phyloP scores from a whole-genome alignment of 2,888 invertebrate species.

The Yponomeuta plumbellus region DNA sequence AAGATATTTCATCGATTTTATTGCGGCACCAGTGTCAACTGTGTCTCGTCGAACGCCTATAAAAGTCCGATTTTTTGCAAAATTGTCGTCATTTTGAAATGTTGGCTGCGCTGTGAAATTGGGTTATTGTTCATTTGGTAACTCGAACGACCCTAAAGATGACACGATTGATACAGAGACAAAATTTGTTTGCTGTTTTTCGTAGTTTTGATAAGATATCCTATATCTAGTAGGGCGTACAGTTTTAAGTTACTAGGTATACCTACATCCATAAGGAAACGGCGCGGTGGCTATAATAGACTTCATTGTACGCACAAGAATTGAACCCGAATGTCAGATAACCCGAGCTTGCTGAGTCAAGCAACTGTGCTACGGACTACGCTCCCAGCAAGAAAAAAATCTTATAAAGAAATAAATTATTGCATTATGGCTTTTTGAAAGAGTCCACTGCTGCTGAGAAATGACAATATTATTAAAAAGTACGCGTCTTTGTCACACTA shows the following conservation, averaged over 20 bases:
- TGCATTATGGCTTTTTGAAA: conserved; percentile 75
- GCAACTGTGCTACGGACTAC: conserved; percentile 29
- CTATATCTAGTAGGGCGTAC: no score
- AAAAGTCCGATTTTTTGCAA: conserved; percentile 57
- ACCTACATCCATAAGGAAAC: no score
- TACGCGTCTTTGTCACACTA: conserved; percentile 75
- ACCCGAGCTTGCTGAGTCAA: conserved; percentile 9
- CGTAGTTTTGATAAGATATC: no score
- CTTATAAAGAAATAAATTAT: conserved; percentile 77
- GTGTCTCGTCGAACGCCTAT: conserved; percentile 63
- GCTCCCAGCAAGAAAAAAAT: conserved; percentile 71
- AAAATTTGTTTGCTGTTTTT: no score
- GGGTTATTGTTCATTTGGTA: neutral
- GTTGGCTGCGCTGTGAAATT: neutral
- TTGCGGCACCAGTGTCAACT: conserved; percentile 75
- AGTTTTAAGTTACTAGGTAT: no score
- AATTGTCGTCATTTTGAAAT: conserved; percentile 25
- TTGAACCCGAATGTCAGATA: neutral
- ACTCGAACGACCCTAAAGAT: neutral
- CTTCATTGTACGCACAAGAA: neutral
- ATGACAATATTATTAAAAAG: conserved; percentile 78
- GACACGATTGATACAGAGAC: no score
- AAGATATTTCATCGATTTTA: conserved; percentile 76
- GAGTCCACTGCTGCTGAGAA: conserved; percentile 77
- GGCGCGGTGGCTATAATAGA: no score